phyloP scores from a whole-genome alignment of 2,888 invertebrate species.

The Eilema depressum region DNA sequence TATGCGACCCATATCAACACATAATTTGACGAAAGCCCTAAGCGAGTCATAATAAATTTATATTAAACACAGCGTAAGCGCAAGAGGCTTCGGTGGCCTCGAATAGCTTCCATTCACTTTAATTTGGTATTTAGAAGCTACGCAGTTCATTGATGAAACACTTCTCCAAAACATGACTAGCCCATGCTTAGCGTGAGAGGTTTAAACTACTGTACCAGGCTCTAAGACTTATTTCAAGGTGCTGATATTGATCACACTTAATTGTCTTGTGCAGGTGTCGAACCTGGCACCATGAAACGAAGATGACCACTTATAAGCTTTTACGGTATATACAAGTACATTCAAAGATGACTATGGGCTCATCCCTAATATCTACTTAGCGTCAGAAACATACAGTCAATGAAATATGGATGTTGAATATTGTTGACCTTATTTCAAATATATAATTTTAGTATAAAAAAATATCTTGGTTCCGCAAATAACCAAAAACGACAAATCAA shows the following conservation, averaged over 20 bases:
- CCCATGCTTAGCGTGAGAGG: conserved; percentile 10
- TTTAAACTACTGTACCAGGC: not conserved
- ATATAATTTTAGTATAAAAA: not conserved
- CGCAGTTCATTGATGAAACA: conserved; percentile 41
- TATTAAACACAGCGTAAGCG: conserved; percentile 16
- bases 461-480: not conserved
- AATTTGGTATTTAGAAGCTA: conserved; percentile 39
- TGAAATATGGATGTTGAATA: not conserved
- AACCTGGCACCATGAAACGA: too few relatives aligned
- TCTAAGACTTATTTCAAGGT: not conserved
- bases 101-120: conserved; percentile 42
- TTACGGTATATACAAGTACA: not conserved
- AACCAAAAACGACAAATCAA: not conserved
- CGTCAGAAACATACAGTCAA: not conserved
- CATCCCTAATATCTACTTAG: too few relatives aligned
- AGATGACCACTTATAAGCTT: too few relatives aligned
- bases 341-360: too few relatives aligned
- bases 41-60: conserved; percentile 2
- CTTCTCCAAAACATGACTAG: conserved; percentile 18
- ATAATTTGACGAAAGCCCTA: not conserved
- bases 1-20: not conserved
- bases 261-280: too few relatives aligned
- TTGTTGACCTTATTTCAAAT: too few relatives aligned
- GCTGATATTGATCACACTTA: not conserved
- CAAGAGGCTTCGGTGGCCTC: conserved; percentile 30